Conservation (phyloP, 2,797 vertebrate genomes). For the Lutjanus argentimaculatus region DNA sequence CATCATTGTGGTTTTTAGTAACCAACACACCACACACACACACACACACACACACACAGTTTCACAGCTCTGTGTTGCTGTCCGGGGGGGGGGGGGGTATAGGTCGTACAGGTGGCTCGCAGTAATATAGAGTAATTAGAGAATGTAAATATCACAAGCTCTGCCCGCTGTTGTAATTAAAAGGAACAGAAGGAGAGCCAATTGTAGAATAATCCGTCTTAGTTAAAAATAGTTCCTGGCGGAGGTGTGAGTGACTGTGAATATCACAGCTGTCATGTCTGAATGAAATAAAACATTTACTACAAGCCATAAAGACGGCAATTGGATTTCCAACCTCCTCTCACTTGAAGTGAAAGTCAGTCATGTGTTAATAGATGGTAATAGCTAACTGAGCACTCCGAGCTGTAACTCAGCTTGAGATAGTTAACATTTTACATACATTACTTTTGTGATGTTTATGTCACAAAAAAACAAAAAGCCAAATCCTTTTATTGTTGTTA, state of each 20-base stretch:
- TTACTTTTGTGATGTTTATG: neutral
- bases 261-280: constrained; percentile 41
- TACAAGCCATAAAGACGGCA: constrained; percentile 2
- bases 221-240: constrained; percentile 52
- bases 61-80: neutral
- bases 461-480: neutral
- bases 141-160: constrained; percentile 79
- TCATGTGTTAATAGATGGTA: constrained; percentile 1
- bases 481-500: no score
- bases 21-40: constrained; percentile 3
- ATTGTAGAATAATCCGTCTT: constrained; percentile 43
- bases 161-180: constrained; percentile 72
- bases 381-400: neutral
- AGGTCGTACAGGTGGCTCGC: constrained; percentile 65
- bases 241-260: constrained; percentile 50
- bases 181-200: constrained; percentile 62
- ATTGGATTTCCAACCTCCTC: neutral
- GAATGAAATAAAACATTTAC: constrained; percentile 12
- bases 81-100: constrained; percentile 44
- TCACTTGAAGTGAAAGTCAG: neutral
- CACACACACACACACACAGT: constrained; percentile 1
- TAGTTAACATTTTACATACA: neutral
- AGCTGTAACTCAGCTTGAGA: neutral
- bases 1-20: constrained; percentile 15
- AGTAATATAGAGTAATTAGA: constrained; percentile 79